These are phyloP conservation scores for Galeopterus variegatus DNA, from an alignment of 2,113 vertebrate genomes.

Conservation along the genomic window DNA sequence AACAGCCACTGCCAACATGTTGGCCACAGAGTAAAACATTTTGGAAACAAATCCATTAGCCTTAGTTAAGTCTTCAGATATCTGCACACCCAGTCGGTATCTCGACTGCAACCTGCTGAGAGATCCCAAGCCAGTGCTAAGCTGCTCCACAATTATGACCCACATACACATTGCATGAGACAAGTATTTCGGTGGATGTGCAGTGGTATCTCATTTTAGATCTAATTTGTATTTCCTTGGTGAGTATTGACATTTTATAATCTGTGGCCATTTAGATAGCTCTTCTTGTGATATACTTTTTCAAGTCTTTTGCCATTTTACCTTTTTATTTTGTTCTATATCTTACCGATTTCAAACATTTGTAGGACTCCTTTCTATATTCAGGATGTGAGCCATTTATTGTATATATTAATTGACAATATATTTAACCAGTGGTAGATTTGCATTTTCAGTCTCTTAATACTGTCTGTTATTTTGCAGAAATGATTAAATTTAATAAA, in stretches of 20 bases:
- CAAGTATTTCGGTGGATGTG: neutral
- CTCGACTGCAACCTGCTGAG: neutral
- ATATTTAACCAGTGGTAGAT: neutral
- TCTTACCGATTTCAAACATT: neutral
- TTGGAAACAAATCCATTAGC: neutral
- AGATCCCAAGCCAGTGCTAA: neutral
- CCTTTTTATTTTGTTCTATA: constrained; percentile 13
- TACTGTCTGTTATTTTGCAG: neutral
- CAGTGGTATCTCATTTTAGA: neutral
- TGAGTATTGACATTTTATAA: neutral
- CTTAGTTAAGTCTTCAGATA: neutral
- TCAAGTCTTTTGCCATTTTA: neutral
- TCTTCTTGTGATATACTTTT: neutral
- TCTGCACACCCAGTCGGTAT: neutral
- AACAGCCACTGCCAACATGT: neutral
- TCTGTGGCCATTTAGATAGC: neutral
- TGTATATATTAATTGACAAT: neutral
- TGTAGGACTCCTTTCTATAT: neutral
- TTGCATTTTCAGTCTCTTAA: neutral
- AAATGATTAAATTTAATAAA: neutral
- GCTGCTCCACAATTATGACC: neutral
- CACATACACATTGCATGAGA: too few species aligned
- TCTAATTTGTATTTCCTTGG: neutral
- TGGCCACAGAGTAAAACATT: neutral
- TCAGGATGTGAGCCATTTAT: neutral